Evolutionary conservation across 2,797 vertebrate species (phyloP).

Genomic region (Harpagifer antarcticus): DNA sequence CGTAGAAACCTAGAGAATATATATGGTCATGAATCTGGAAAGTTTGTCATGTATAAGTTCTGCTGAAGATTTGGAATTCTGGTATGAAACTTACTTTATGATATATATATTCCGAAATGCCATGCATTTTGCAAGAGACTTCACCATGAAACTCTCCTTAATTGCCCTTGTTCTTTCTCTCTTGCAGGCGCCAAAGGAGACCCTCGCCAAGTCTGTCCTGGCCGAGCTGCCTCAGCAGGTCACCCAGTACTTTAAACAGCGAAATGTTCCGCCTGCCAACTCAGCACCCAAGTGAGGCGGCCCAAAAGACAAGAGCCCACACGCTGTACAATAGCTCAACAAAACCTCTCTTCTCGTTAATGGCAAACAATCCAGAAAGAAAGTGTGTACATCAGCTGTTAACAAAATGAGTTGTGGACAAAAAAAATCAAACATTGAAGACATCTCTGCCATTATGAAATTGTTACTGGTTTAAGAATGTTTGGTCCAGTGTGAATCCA

Average conservation of each 20-base stretch:
- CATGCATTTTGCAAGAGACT: no score
- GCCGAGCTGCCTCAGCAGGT: conserved; percentile 98
- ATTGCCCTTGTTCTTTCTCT: conserved; percentile 9
- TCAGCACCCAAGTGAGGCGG: conserved; percentile 86
- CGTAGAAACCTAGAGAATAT: no score
- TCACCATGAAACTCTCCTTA: no score
- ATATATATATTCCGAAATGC: no score
- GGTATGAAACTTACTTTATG: no score
- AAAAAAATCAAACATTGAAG: conserved; percentile 26
- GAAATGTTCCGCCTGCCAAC: conserved; percentile 92
- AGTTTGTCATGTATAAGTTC: no score
- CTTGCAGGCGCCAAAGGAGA: conserved; percentile 96
- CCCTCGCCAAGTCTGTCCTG: conserved; percentile 96
- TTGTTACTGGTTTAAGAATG: conserved; percentile 40
- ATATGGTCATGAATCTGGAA: no score
- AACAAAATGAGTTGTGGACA: conserved; percentile 44
- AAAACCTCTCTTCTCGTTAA: conserved; percentile 51
- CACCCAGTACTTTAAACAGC: conserved; percentile 97
- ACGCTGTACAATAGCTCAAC: conserved; percentile 56
- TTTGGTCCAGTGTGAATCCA: conserved; percentile 51
- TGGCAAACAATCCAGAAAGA: conserved; percentile 43
- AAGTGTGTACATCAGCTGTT: conserved; percentile 50
- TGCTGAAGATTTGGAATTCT: no score
- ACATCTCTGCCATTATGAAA: conserved; percentile 37
- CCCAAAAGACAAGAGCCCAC: neutral